Conservation (phyloP, 2,113 vertebrate species). For the Lampris incognitus region DNA sequence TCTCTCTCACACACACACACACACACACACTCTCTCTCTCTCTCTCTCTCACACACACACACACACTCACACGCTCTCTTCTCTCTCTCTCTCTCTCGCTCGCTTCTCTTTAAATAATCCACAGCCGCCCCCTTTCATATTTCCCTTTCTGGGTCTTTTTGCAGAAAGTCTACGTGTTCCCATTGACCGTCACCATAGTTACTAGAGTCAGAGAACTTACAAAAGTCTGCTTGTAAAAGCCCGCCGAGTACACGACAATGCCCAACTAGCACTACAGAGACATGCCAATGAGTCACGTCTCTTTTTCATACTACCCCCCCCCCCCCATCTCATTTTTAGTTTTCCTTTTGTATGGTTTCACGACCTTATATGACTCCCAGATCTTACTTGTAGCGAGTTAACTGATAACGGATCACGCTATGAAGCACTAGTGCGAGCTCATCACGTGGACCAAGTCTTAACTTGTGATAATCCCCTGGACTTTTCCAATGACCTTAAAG, state of each 20-base stretch:
- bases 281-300: too few relatives aligned
- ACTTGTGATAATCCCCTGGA: too few relatives aligned
- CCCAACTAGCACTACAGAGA: neutral
- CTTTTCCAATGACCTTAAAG: too few relatives aligned
- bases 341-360: too few relatives aligned
- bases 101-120: neutral
- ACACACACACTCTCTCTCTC: constrained; percentile 3
- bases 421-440: too few relatives aligned
- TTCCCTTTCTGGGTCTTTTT: neutral
- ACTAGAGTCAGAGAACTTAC: constrained; percentile 12
- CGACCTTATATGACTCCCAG: too few relatives aligned
- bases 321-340: too few relatives aligned
- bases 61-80: neutral
- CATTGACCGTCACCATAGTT: constrained; percentile 50
- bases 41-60: constrained; percentile 12
- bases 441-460: too few relatives aligned
- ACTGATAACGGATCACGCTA: too few relatives aligned
- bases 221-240: neutral
- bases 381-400: too few relatives aligned
- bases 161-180: neutral
- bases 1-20: constrained; percentile 4
- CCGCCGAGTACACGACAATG: constrained; percentile 8
- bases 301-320: too few relatives aligned
- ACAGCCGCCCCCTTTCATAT: neutral
- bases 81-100: neutral